Base-by-base conservation (phyloP, 1,140 invertebrate genomes). In the Neodiprion pinetum region DNA sequence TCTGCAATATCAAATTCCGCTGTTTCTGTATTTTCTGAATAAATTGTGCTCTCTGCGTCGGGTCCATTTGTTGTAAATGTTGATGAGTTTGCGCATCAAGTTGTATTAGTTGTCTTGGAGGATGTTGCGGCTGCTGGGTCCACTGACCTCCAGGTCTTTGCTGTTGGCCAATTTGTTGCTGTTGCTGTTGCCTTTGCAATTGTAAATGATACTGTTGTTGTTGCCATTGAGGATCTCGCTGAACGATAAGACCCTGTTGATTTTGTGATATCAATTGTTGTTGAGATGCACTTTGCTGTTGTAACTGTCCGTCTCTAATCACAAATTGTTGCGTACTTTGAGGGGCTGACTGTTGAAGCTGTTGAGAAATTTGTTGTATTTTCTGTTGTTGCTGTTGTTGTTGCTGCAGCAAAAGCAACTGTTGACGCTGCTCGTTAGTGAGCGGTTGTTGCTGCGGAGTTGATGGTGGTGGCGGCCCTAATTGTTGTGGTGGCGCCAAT, bases 61-160 rank as follows among this genome's bases (percentile, higher is more conserved):
- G 93, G 80, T 95, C 93, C 91, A 96, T 92, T 73, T 95, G 93
- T 80, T 96, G 94, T 47, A 95, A 84, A 76, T 96, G 94, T n/a
- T 94, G 93, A 81, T 95, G 94, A 5, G 94, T 95, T 76, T 95
- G 93, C 8, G 93, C 93, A 81, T 95, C 94, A 72, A 95, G 85
- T 70, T 94, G 94, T 72, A 95, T 96, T 50, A 93, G 88, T 78
- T 95, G 94, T 71, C 91, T 85, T 21, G 90, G 89, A 3, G 86
- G 90, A 68, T 87, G 85, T 3, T 83, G 84, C 7, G 85, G 86
- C 71, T 90, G 90, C 71, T 89, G 89, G 21, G 83, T 80, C 85
- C 87, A 89, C 66, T 88, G 88, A 14, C 83, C 84, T 9, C 82
- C 81, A 4, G 87, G 84, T 74, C 87, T 85, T 70, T 86, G 81